Percentiles rank a stretch among this genome's conserved stretches.
These are phyloP conservation scores for Dynastes tityus DNA, from an alignment of 2,888 invertebrate genomes.

Conservation along the genomic window DNA sequence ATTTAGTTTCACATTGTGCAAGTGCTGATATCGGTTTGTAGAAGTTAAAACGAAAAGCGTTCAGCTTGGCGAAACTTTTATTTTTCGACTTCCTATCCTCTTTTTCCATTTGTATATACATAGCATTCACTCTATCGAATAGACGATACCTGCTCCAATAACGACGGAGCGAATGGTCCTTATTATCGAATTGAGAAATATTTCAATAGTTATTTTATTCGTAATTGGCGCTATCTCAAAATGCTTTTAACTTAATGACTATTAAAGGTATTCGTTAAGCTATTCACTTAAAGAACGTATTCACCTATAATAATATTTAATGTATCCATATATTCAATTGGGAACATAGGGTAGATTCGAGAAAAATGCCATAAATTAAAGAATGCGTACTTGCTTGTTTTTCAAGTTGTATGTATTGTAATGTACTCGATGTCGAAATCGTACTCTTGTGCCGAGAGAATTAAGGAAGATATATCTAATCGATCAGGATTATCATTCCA, in stretches of 20 bases:
- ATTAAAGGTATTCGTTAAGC: neutral
- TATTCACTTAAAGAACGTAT: neutral
- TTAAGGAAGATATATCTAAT: no score
- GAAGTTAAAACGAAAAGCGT: slow-evolving; percentile 52
- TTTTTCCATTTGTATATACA: slow-evolving; percentile 33
- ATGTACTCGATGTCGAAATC: no score
- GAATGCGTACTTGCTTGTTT: no score
- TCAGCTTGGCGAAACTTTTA: slow-evolving; percentile 44
- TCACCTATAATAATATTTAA: neutral
- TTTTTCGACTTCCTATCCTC: slow-evolving; percentile 16
- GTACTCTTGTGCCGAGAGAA: no score
- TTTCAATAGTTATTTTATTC: slow-evolving; percentile 25
- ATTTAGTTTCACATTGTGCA: slow-evolving; percentile 52
- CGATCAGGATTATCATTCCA: no score
- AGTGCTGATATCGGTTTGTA: slow-evolving; percentile 55
- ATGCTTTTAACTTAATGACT: slow-evolving; percentile 15
- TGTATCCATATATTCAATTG: no score
- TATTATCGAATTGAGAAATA: slow-evolving; percentile 32
- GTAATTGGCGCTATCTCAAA: slow-evolving; percentile 10
- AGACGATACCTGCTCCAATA: slow-evolving; percentile 19
- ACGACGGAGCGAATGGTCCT: neutral
- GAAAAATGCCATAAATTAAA: no score
- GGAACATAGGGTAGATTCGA: no score
- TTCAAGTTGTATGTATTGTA: no score
- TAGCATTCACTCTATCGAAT: slow-evolving; percentile 7